Conservation (phyloP, 2,888 invertebrate species). For the Oligia strigilis region DNA sequence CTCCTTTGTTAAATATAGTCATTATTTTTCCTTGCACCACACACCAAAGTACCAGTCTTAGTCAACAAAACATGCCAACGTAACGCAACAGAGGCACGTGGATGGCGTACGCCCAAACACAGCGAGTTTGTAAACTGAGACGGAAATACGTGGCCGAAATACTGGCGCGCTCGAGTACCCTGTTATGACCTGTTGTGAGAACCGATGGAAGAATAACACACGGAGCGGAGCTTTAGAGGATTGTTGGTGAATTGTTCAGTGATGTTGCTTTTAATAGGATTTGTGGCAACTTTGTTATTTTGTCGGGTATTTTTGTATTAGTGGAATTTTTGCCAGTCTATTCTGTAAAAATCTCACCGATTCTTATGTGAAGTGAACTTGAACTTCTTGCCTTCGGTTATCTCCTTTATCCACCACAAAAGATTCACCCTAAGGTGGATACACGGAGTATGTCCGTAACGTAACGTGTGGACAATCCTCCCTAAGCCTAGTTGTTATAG, state of each 20-base stretch:
- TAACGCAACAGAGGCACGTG: constrained; percentile 39
- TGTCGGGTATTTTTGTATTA: neutral
- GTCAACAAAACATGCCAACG: constrained; percentile 41
- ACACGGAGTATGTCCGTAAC: neutral
- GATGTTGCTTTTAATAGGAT: constrained; percentile 2
- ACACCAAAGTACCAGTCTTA: neutral
- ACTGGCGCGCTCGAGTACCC: constrained; percentile 6
- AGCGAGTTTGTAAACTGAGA: constrained; percentile 59
- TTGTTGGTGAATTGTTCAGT: neutral
- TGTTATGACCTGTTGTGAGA: constrained; percentile 43
- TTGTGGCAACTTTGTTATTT: constrained; percentile 5
- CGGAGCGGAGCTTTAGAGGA: neutral
- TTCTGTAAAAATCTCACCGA: neutral
- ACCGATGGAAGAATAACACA: constrained; percentile 34
- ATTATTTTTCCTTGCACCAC: constrained; percentile 1
- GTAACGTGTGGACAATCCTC: neutral
- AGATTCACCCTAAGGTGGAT: too few relatives aligned
- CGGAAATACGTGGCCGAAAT: constrained; percentile 60
- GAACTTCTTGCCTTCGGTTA: neutral
- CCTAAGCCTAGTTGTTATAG: too few relatives aligned
- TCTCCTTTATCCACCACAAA: neutral
- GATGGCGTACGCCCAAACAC: constrained; percentile 44
- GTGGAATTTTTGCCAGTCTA: neutral
- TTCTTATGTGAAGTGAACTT: neutral
- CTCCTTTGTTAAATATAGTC: neutral